Base-by-base conservation (phyloP, 2,113 vertebrate species). In the Amphiprion percula region DNA sequence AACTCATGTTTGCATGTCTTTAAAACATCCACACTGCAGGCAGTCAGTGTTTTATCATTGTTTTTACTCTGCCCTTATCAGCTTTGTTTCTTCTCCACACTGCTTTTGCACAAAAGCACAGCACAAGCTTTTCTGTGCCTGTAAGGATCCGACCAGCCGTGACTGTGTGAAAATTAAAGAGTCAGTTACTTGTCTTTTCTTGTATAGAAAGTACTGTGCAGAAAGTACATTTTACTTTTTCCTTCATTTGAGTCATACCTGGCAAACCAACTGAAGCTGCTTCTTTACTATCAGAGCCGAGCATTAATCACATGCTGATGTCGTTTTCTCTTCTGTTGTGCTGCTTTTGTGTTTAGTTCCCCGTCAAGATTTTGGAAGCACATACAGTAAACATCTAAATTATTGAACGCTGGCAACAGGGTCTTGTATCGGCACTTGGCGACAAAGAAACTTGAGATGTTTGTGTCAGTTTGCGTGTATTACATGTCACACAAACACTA, bases 331-430 rank as follows among this genome's bases (percentile, higher is more conserved):
- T 26, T 54, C 59, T 74, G 5, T 23, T 63, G 59, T 46, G 24
- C 16, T 39, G 21, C 80, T 55, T 63, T 54, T 71, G 17, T 87
- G 28, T 54, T 66, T 53, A 59, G 14, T 44, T 24, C 30, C 14
- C 17, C 1, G 68, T 78, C 49, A 77, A 39, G 71, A 81, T 82
- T 87, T 76, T 41, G 14, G 58, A 74, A 44, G 39, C 54, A 59
- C 66, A 37, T 53, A 37, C 7, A 37, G 33, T 37, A 37, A 60
- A 78, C 69, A 47, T 78, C 52, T 94, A 17, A 94, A 94, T 92
- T 88, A 94, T 94, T 92, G 5, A 94, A 47, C 23, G 1, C 50
- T 56, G 59, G 60, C 37, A 65, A 23, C 49, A n/a, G 91, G 71
- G 14, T 91, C 80, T 61, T 65, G 17, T 91, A 52, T 79, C 88